These are phyloP conservation scores for Pecten maximus DNA, from an alignment of 2,888 invertebrate species.

Conservation along the genomic window DNA sequence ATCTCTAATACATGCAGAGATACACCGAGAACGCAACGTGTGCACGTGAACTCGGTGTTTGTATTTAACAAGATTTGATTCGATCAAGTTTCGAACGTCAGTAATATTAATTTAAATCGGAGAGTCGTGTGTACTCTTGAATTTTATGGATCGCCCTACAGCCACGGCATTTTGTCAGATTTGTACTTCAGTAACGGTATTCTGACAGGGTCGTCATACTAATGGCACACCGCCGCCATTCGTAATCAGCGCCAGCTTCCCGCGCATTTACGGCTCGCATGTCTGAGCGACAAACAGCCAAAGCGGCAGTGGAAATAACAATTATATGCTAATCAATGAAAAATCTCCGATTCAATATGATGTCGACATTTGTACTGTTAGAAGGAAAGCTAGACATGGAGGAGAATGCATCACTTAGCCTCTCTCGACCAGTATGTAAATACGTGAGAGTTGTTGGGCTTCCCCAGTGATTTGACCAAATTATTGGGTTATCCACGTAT, in stretches of 20 bases:
- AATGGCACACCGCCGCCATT: background rate
- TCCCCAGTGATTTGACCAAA: too few species aligned
- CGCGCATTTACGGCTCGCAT: background rate
- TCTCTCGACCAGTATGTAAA: background rate
- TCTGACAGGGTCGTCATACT: conserved; percentile 13
- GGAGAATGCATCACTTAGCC: background rate
- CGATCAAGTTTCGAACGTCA: background rate
- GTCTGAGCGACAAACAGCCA: background rate
- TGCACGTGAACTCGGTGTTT: background rate
- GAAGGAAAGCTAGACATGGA: background rate
- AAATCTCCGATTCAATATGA: conserved; percentile 11
- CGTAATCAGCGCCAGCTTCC: background rate
- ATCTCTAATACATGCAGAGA: background rate
- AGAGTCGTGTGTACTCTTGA: background rate
- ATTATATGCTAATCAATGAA: conserved; percentile 28
- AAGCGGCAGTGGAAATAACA: background rate
- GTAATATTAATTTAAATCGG: background rate
- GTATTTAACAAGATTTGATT: background rate
- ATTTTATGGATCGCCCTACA: background rate
- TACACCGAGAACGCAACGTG: background rate
- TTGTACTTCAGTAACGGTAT: background rate
- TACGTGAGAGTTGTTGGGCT: too few species aligned
- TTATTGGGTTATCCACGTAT: too few species aligned
- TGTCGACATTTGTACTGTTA: background rate
- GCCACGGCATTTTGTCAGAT: background rate